Conservation (phyloP, 2,888 invertebrate genomes). For the Trachelus iudaicus region DNA sequence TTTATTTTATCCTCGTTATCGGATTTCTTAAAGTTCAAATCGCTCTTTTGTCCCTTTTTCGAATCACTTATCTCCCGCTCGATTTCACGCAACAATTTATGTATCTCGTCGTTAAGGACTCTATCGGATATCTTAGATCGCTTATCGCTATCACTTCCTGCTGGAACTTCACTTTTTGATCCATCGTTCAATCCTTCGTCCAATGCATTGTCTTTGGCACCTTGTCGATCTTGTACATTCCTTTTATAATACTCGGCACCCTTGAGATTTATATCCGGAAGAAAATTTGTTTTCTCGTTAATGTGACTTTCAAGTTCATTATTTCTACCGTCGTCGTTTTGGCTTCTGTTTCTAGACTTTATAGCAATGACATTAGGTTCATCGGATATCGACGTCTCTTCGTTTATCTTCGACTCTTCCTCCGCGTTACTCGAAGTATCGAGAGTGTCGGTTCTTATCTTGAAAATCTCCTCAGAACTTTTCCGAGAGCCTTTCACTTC, state of each 20-base stretch:
- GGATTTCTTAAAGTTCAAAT: neutral
- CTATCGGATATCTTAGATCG: neutral
- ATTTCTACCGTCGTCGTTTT: neutral
- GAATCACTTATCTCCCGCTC: conserved; percentile 16
- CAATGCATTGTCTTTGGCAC: neutral
- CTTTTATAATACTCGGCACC: neutral
- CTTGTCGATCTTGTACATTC: neutral
- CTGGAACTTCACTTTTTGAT: neutral
- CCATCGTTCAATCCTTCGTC: neutral
- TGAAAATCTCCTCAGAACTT: conserved; percentile 23
- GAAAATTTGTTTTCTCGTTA: conserved; percentile 5
- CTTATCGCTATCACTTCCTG: neutral
- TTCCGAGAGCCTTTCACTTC: conserved; percentile 36
- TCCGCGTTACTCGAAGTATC: conserved; percentile 13
- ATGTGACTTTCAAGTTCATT: neutral
- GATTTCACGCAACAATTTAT: conserved; percentile 24
- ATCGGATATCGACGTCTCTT: neutral
- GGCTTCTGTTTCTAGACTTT: conserved; percentile 14
- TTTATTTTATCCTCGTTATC: neutral
- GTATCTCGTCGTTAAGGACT: conserved; percentile 2
- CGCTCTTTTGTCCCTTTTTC: conserved; percentile 15
- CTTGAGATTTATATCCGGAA: conserved; percentile 1
- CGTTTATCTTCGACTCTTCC: conserved; percentile 12
- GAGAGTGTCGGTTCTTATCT: conserved; percentile 20
- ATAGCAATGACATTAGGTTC: neutral